Evolutionary conservation across 2,888 invertebrate genomes (phyloP), one percentile per base, ranked within the genome.

Genomic region (Acanthosepion esculentum): DNA sequence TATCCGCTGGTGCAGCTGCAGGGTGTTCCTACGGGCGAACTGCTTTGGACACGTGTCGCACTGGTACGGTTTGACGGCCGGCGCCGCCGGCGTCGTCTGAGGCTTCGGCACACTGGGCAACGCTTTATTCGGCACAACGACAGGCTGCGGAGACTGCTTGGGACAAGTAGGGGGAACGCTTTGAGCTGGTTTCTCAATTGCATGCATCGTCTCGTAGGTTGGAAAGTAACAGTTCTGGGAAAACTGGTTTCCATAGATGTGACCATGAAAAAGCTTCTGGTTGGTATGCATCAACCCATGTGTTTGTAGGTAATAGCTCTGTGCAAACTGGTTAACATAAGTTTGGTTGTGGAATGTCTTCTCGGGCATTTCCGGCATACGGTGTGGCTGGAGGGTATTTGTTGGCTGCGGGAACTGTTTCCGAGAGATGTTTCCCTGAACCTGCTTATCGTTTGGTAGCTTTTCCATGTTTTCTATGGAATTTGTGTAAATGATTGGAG

Each of bases 1-100:
- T 48, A 93, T 93, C 50, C 93, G 48, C 93, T 93, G 93, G 48
- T 93, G 93, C 93, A 93, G 53, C 93, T 93, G 93, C 93, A 93
- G 93, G 48, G 93, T 93, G 93, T 93, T 93, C 53, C 93, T 29
- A 53, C 93, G 93, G 53, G 93, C 93, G 53, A 93, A 93, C 53
- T 93, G 93, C 53, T 93, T 93, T 29, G 93, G 93, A 53, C 93
- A 93, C n/a, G 93, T 93, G 48, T 93, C 93, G 93, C 93, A 93
- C n/a, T 93, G 93, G 93, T 93, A 93, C 3, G 93, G 93, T 53
- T 93, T 93, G n/a, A 93, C 93, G 78, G 33, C n/a, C n/a, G 78
- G 78, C n/a, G 78, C 78, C 48, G 93, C 12, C n/a, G 93, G 29
- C 53, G 93, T n/a, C n/a, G 93, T 48, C 53, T 93, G 93, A n/a